These are phyloP conservation scores for Chaetura pelagica DNA, from an alignment of 2,113 vertebrate genomes.

Conservation along the genomic window DNA sequence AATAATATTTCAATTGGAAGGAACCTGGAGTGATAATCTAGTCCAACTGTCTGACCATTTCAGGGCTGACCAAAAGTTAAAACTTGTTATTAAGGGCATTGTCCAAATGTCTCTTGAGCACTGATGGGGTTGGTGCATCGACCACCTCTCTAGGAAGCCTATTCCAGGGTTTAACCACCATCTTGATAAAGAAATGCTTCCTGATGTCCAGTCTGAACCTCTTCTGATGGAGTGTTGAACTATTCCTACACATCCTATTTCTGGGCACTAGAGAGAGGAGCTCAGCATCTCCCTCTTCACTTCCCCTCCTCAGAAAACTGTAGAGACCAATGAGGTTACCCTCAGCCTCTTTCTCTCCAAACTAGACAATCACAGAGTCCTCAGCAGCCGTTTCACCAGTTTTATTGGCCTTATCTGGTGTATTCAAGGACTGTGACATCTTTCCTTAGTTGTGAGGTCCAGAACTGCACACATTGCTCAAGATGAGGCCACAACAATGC, in stretches of 20 bases:
- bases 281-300: background rate
- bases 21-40: background rate
- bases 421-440: background rate
- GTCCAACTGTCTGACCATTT: background rate
- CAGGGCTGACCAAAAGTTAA: background rate
- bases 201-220: background rate
- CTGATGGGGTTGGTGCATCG: rapidly evolving
- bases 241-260: rapidly evolving
- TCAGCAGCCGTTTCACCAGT: background rate
- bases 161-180: background rate
- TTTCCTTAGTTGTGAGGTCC: rapidly evolving
- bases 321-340: background rate
- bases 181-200: background rate
- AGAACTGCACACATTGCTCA: background rate
- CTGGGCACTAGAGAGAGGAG: background rate
- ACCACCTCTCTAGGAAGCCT: background rate
- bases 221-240: background rate
- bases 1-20: background rate
- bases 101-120: background rate
- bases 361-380: background rate
- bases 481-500: background rate
- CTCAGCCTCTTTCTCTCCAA: background rate
- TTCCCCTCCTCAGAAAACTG: background rate
- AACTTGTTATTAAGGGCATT: background rate
- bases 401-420: background rate